Conservation (phyloP, 2,888 invertebrate genomes). For the Chymomyza caudatula region DNA sequence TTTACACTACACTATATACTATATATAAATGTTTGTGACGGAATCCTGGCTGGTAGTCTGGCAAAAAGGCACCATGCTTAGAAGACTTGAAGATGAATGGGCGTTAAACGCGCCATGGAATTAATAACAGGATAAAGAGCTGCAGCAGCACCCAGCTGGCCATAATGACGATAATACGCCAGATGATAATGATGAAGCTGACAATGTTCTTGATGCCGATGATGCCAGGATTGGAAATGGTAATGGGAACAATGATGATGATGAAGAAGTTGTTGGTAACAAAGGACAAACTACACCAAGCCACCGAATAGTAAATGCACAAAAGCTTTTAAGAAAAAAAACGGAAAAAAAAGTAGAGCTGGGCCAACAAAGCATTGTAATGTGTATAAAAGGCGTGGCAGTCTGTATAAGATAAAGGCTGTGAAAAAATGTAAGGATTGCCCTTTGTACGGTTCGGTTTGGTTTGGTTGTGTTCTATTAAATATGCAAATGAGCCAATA, state of each 20-base stretch:
- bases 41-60: no score
- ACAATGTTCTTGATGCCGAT: conserved; percentile 19
- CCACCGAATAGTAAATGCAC: background rate
- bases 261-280: background rate
- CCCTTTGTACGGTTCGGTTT: background rate
- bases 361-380: background rate
- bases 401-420: background rate
- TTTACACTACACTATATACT: no score
- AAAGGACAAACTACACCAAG: background rate
- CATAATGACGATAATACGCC: conserved; percentile 27
- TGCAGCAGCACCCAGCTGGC: conserved; percentile 7
- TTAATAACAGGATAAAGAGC: conserved; percentile 47
- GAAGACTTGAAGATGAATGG: conserved; percentile 63
- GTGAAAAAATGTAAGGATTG: background rate
- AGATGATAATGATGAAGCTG: conserved; percentile 13
- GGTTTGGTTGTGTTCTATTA: background rate
- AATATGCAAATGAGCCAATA: conserved; percentile 48
- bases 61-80: conserved; percentile 31
- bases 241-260: conserved; percentile 6
- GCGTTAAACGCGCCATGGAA: conserved; percentile 56
- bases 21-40: background rate
- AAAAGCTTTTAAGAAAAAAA: background rate
- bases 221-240: background rate
- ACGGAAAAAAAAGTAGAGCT: background rate
- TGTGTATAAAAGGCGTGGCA: background rate